A percentile compares a stretch with the other conserved stretches of the same genome.
These are phyloP conservation scores for Sterna hirundo DNA, from an alignment of 2,113 vertebrate species.

Conservation along the genomic window DNA sequence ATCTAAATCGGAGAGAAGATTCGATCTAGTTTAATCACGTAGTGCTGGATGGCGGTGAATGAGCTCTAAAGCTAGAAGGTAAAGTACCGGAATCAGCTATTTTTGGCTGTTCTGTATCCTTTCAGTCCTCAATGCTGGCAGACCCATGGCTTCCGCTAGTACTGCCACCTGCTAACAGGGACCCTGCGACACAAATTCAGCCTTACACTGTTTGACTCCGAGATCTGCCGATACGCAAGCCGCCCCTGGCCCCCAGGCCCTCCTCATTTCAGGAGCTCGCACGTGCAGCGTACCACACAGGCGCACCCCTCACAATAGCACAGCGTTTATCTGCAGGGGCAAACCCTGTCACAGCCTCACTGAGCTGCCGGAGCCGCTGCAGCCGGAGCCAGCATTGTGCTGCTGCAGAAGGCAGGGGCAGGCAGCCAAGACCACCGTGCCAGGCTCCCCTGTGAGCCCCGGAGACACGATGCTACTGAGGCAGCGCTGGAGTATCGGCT, in stretches of 20 bases:
- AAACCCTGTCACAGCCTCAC: neutral
- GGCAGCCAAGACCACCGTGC: fast-evolving
- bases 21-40: neutral
- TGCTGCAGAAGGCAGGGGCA: neutral
- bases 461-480: fast-evolving
- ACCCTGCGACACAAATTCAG: neutral
- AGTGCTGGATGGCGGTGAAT: neutral
- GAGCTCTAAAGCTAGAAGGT: neutral
- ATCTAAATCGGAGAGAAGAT: neutral
- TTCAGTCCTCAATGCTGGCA: neutral
- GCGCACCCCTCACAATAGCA: neutral
- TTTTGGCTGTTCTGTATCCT: neutral
- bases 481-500: fast-evolving
- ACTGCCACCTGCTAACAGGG: neutral
- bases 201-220: neutral
- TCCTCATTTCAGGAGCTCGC: neutral
- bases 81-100: neutral
- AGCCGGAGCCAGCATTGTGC: neutral
- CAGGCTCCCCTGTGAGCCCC: neutral
- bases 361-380: neutral
- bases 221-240: fast-evolving
- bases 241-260: fast-evolving
- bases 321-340: neutral
- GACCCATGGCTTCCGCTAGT: neutral
- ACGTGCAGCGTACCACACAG: neutral